Base-by-base conservation (phyloP, 1,140 invertebrate species). In the Eulimnadia texana region DNA sequence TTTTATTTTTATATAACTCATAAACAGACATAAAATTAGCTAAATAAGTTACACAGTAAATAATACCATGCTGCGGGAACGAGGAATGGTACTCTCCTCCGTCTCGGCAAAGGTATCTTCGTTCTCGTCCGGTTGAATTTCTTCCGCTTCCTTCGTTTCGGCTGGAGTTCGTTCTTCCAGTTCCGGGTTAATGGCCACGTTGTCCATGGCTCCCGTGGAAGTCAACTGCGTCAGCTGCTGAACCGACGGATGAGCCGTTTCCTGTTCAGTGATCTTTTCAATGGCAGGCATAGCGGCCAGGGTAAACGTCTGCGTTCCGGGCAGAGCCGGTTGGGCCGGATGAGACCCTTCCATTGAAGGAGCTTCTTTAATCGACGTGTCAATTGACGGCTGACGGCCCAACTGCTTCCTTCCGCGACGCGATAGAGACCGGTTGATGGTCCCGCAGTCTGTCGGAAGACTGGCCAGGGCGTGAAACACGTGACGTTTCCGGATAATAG, bases 381-480 rank as follows among this genome's bases (percentile, higher is more conserved):
- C 62, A 13, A 62, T 52, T 11, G 67, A 67, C 1, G 57, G 61
- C 24, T 66, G 66, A 22, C 67, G 65, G 20, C 65, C 66, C 25
- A 64, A 55, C 19, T 67, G 69, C 64, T 74, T 74, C 69, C 79
- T 76, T 42, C 78, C 74, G 62, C 82, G 78, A 50, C 84, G 80
- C 63, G 80, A 85, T 20, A 93, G 73, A 2, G 88, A 89, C 68
- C 89, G 88, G 22, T 85, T 82, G 68, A 98, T 97, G 56, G 88
- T 84, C 11, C 80, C 79, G 70, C 90, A 86, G 72, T 99, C 96
- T 55, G 87, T 89, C 2, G 94, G 92, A 60, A 99, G 75, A 77
- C 97, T 99, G 13, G 93, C 92, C 64, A 99, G 76, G 60, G 89
- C 82, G 76, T 99, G 94, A 75, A 99, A 99, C 54, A 98, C 92